Evolutionary conservation across 2,113 vertebrate genomes (phyloP).

Genomic region (Alexandromys fortis): DNA sequence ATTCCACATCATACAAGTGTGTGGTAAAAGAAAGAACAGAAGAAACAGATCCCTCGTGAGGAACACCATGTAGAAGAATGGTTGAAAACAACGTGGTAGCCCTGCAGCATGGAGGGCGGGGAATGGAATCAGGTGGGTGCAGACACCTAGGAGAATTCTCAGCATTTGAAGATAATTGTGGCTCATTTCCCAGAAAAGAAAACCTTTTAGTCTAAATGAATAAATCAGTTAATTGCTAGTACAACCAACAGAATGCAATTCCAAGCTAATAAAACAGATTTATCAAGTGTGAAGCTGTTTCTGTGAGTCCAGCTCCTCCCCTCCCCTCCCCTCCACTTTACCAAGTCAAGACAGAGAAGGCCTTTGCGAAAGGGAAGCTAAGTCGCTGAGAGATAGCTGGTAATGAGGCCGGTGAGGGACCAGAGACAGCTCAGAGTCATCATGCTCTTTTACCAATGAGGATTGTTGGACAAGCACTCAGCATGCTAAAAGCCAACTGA

Average conservation of each 20-base stretch:
- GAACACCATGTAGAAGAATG: neutral
- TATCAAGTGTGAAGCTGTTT: neutral
- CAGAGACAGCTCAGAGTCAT: neutral
- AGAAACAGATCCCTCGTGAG: constrained; percentile 6
- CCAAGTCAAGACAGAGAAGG: constrained; percentile 5
- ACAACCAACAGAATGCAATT: constrained; percentile 1
- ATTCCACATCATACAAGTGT: neutral
- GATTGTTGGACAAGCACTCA: neutral
- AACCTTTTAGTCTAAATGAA: constrained; percentile 20
- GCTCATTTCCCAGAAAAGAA: constrained; percentile 49
- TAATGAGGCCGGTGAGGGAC: neutral
- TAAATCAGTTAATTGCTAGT: constrained; percentile 44
- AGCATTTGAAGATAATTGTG: neutral
- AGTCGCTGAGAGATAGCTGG: neutral
- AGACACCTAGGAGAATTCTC: constrained; percentile 22
- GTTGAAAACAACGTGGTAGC: neutral
- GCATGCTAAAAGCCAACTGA: neutral
- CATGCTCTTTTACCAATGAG: neutral
- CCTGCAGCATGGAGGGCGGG: neutral
- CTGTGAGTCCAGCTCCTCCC: neutral
- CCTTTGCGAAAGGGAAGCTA: constrained; percentile 7
- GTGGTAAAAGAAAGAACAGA: neutral
- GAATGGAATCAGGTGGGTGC: neutral
- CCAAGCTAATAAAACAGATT: constrained; percentile 38
- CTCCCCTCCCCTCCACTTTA: neutral